These are phyloP conservation scores for Cyclina sinensis DNA, from an alignment of 1,140 invertebrate genomes.

Conservation along the genomic window DNA sequence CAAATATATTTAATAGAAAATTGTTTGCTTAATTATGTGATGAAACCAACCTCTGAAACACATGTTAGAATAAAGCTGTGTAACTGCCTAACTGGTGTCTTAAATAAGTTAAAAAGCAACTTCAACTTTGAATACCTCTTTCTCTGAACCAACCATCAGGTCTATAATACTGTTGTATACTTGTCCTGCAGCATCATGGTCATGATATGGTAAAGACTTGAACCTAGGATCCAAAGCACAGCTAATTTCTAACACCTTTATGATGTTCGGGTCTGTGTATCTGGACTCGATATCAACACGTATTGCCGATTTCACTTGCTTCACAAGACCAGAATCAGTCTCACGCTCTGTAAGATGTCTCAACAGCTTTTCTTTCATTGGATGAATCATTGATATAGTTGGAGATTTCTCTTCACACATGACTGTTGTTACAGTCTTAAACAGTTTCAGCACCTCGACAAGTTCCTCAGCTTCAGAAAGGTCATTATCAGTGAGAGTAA, in stretches of 20 bases:
- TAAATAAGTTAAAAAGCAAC: no score
- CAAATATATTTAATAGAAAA: no score
- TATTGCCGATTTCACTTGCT: neutral
- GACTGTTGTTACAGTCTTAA: neutral
- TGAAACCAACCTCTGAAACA: no score
- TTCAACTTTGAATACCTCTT: no score
- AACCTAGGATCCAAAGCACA: neutral
- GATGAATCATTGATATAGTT: neutral
- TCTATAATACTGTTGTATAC: neutral
- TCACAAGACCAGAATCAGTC: neutral
- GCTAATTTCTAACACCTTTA: neutral
- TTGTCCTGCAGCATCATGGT: neutral
- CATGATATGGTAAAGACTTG: neutral
- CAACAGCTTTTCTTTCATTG: neutral
- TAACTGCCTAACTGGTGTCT: no score
- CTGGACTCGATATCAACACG: neutral
- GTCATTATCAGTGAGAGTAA: neutral
- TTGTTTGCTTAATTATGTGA: no score
- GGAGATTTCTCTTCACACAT: neutral
- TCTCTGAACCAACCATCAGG: neutral
- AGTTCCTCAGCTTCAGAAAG: neutral
- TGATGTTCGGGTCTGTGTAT: neutral
- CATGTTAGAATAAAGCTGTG: no score
- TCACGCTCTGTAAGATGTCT: neutral
- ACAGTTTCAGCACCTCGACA: neutral